Percentiles rank a stretch among this genome's conserved stretches.
Evolutionary conservation across 2,113 vertebrate species (phyloP).

Genomic region (Amazona vittata): DNA sequence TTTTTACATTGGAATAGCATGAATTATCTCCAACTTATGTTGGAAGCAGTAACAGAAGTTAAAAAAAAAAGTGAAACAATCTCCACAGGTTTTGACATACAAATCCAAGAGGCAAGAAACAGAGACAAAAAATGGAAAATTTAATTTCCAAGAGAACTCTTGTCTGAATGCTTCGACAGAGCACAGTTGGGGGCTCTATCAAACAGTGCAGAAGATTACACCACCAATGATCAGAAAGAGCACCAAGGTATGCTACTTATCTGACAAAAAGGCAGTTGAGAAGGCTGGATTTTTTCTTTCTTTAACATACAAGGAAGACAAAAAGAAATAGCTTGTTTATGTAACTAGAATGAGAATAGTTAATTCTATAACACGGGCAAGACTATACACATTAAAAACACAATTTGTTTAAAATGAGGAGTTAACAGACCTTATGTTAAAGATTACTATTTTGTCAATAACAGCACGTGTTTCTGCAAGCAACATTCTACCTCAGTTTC

Average conservation of each 20-base stretch:
- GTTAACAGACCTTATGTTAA: neutral
- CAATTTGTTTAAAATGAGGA: neutral
- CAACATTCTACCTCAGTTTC: neutral
- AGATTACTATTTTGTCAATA: neutral
- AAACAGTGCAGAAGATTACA: neutral
- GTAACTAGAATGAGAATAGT: neutral
- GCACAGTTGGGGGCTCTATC: neutral
- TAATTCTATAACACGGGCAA: neutral
- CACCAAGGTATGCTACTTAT: neutral
- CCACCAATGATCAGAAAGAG: neutral
- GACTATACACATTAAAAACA: neutral
- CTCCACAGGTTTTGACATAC: neutral
- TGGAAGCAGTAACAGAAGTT: neutral
- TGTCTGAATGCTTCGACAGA: neutral
- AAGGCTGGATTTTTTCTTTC: neutral
- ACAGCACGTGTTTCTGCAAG: neutral
- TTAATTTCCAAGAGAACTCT: neutral
- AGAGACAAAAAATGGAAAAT: neutral
- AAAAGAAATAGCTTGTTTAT: neutral
- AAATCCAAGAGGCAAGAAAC: neutral
- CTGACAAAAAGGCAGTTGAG: neutral
- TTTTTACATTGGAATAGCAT: neutral
- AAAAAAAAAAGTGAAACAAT: neutral
- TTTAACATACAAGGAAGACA: neutral
- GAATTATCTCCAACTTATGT: neutral